Base-by-base conservation (phyloP, 2,888 invertebrate species). In the Sesamia inferens region DNA sequence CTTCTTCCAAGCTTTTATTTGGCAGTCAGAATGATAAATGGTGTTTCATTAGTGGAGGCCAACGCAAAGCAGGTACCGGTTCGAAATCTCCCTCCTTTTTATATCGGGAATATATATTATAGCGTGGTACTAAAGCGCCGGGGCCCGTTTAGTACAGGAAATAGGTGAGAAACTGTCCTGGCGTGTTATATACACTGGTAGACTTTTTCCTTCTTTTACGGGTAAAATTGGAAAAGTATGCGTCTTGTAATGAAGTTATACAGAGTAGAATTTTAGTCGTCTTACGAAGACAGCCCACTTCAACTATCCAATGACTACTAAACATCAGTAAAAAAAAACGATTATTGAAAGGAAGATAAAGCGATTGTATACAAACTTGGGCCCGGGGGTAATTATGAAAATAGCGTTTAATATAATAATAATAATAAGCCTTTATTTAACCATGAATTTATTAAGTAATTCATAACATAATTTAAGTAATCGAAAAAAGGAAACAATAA, bases 1-100 rank as follows among this genome's bases (percentile, higher is more conserved):
- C 87, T 87, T 86, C 88, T 87, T 87, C 88, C 86, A 89, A 90
- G 90, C 91, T 92, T 93, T 94, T 93, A 94, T 94, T 95, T 94
- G 93, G 93, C 94, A 92, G 91, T 90, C 89, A 88, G 90, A 92
- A 94, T 95, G 94, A 95, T 94, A 94, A 95, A 95, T 93, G 93
- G 89, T 89, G 89, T 94, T 95, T 95, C 94, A 95, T 95, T 95
- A 95, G 92, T 89, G 92, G 89, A 85, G 86, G 88, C 88, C 88
- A 87, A 88, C 84, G 85, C 86, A 87, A 85, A 81, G 83, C 89
- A 90, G 90, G 89, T 91, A 93, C 89, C 88, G 77, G 81, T 88
- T 88, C 88, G 88, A 88, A 90, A 90, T 90, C 91, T 92, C 88
- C 88, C 85, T 85, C 88, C 90, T 92, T 92, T 92, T 93, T 92